These are phyloP conservation scores for Lissocephala sabroskyi DNA, from an alignment of 2,888 invertebrate species.

Conservation along the genomic window DNA sequence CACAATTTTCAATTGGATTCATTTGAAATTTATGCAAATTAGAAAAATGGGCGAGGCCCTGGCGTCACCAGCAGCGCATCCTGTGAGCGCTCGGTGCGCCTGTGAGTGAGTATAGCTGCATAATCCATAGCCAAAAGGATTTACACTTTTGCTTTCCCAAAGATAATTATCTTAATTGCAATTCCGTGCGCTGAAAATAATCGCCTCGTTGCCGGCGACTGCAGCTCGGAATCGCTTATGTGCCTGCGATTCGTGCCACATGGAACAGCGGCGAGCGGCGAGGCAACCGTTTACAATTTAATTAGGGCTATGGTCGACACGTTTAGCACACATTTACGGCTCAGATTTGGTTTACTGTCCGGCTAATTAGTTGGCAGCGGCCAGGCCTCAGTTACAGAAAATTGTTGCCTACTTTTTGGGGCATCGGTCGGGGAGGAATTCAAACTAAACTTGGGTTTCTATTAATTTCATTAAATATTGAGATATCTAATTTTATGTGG, in stretches of 20 bases:
- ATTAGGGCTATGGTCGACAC: constrained; percentile 29
- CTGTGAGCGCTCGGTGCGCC: too few relatives aligned
- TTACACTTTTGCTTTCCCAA: constrained; percentile 47
- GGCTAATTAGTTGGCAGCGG: constrained; percentile 26
- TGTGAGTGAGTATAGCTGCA: not conserved
- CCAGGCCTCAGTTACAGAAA: too few relatives aligned
- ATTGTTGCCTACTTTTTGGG: not conserved
- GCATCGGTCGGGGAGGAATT: too few relatives aligned
- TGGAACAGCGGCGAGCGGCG: constrained; percentile 1
- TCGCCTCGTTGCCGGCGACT: not conserved
- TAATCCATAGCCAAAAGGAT: constrained; percentile 29
- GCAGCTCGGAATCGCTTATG: not conserved
- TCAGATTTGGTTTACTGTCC: too few relatives aligned
- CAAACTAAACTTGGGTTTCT: too few relatives aligned
- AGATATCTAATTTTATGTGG: too few relatives aligned
- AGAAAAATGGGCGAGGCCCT: constrained; percentile 15
- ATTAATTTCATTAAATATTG: too few relatives aligned
- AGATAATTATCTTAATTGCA: constrained; percentile 67
- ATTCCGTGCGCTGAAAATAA: constrained; percentile 35
- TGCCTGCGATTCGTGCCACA: too few relatives aligned
- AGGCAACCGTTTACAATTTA: constrained; percentile 45
- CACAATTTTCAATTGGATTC: constrained; percentile 42
- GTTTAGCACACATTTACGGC: not conserved
- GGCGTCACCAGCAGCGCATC: too few relatives aligned
- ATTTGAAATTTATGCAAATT: constrained; percentile 58